A percentile compares a stretch with the other conserved stretches of the same genome.
These are phyloP conservation scores for Cyprinus carpio DNA, from an alignment of 2,113 vertebrate genomes.

Conservation along the genomic window DNA sequence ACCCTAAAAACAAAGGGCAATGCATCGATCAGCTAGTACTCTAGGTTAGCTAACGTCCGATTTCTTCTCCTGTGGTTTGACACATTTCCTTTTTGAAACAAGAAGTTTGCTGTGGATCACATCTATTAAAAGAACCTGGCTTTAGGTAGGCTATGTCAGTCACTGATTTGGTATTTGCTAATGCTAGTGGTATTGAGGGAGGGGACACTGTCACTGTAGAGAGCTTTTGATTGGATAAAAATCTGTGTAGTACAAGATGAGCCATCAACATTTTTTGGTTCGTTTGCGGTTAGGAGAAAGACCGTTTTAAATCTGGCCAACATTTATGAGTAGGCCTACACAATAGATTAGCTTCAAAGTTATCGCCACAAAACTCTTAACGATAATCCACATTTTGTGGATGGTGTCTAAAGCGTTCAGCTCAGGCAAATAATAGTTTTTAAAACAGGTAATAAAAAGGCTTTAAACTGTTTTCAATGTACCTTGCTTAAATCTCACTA, in stretches of 20 bases:
- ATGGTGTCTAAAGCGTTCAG: background rate
- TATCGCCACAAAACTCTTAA: background rate
- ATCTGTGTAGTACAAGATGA: background rate
- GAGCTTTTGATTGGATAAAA: background rate
- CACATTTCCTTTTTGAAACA: background rate
- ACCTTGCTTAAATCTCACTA: conserved; percentile 18
- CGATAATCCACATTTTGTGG: background rate
- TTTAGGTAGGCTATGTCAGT: background rate
- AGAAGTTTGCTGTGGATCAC: background rate
- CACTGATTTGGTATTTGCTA: background rate
- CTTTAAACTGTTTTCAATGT: conserved; percentile 14
- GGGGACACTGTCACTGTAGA: background rate
- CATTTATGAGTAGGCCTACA: background rate
- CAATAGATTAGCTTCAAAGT: background rate
- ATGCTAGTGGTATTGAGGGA: background rate
- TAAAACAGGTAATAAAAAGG: conserved; percentile 9
- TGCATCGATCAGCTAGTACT: background rate
- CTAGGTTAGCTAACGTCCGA: background rate
- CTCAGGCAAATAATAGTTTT: background rate
- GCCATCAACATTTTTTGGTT: background rate
- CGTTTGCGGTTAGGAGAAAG: background rate
- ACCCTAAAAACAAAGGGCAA: background rate
- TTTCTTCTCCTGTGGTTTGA: background rate
- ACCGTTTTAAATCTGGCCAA: background rate
- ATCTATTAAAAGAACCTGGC: background rate